Evolutionary conservation across 2,797 vertebrate species (phyloP).

Genomic region (Acrossocheilus fasciatus): DNA sequence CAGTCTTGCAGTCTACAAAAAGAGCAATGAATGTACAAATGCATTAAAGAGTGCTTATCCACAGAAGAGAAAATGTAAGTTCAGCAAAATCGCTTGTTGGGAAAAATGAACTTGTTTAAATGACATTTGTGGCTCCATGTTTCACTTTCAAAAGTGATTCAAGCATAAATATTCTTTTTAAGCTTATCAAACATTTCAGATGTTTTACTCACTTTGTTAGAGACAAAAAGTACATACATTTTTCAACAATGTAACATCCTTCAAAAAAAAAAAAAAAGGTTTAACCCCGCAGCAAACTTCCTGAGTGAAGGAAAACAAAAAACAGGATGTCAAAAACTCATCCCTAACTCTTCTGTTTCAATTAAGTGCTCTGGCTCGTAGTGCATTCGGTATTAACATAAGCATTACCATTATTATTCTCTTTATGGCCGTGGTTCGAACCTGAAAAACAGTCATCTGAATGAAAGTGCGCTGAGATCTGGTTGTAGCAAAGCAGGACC

Average conservation of each 20-base stretch:
- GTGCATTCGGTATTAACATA: slow-evolving; percentile 6
- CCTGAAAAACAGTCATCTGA: slow-evolving; percentile 77
- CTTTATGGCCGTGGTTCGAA: slow-evolving; percentile 70
- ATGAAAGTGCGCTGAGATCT: slow-evolving; percentile 80
- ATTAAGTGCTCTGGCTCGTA: slow-evolving; percentile 67
- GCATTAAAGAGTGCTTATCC: slow-evolving; percentile 76
- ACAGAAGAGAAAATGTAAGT: slow-evolving; percentile 66
- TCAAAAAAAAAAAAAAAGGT: slow-evolving; percentile 45
- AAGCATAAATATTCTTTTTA: slow-evolving; percentile 27
- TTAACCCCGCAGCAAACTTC: slow-evolving; percentile 54
- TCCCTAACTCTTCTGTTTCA: slow-evolving; percentile 24
- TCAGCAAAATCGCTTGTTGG: neutral
- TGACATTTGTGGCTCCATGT: neutral
- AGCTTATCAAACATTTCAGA: slow-evolving; percentile 2
- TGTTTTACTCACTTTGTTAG: slow-evolving; percentile 11
- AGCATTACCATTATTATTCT: slow-evolving; percentile 43
- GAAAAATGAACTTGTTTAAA: slow-evolving; percentile 49
- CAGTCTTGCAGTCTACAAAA: slow-evolving; percentile 63
- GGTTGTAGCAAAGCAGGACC: slow-evolving; percentile 83
- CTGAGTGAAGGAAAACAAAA: slow-evolving; percentile 59
- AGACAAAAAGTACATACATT: slow-evolving; percentile 71
- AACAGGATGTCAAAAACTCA: slow-evolving; percentile 13
- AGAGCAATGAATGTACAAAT: slow-evolving; percentile 53
- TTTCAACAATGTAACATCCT: slow-evolving; percentile 47
- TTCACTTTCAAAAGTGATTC: slow-evolving; percentile 19